Evolutionary conservation across 1,140 invertebrate species (phyloP).

Genomic region (Zaprionus davidi): DNA sequence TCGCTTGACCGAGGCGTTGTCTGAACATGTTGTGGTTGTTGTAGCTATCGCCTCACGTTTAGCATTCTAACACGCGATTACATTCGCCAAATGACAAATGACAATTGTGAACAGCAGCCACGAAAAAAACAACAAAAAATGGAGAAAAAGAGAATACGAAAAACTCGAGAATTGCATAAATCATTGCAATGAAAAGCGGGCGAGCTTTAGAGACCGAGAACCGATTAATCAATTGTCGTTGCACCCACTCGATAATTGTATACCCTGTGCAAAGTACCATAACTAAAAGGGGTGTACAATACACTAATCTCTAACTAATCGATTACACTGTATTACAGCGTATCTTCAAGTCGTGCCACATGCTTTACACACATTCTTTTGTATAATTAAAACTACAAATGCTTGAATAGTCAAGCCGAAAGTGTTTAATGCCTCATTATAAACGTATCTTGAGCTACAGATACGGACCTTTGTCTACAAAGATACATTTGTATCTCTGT

Average conservation of each 20-base stretch:
- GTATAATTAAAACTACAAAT: slow-evolving; percentile 54
- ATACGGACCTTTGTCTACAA: slow-evolving; percentile 9
- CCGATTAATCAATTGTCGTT: slow-evolving; percentile 64
- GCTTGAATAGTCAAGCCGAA: slow-evolving; percentile 47
- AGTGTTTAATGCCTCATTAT: slow-evolving; percentile 58
- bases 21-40: slow-evolving; percentile 11
- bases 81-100: slow-evolving; percentile 32
- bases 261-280: background rate
- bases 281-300: background rate
- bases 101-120: slow-evolving; percentile 34
- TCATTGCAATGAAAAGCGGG: slow-evolving; percentile 37
- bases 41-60: slow-evolving; percentile 38
- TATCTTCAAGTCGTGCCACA: background rate
- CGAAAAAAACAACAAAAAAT: slow-evolving; percentile 1
- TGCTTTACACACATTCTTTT: slow-evolving; percentile 22
- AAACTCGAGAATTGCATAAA: slow-evolving; percentile 30
- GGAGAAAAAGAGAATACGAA: slow-evolving; percentile 4
- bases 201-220: slow-evolving; percentile 18
- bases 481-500: slow-evolving; percentile 9
- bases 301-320: background rate
- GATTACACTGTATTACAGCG: background rate
- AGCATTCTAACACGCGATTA: slow-evolving; percentile 66
- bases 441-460: slow-evolving; percentile 25
- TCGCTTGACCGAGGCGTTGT: slow-evolving; percentile 48
- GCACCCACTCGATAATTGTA: slow-evolving; percentile 49